phyloP scores from a whole-genome alignment of 53 echinoderm and acorn worm genomes.

The Patiria pectinifera region DNA sequence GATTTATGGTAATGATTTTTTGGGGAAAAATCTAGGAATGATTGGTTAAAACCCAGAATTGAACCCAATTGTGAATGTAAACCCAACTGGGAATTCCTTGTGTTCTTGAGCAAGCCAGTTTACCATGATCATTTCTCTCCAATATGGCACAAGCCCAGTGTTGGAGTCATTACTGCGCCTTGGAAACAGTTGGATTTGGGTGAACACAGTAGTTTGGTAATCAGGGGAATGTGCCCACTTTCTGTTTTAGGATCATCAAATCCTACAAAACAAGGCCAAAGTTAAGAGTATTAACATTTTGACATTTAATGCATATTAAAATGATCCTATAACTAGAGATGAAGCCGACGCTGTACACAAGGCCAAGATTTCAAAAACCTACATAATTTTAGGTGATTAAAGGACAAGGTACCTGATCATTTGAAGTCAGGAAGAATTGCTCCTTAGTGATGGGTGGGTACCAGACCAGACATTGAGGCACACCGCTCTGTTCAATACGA shows the following conservation, averaged over 20 bases:
- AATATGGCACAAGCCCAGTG: not conserved
- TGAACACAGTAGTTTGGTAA: no score
- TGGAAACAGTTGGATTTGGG: no score
- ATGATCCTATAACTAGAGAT: no score
- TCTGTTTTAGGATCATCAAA: no score
- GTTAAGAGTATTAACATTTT: no score
- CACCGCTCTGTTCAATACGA: slow-evolving; percentile 94
- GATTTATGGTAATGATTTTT: no score
- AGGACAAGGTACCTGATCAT: slow-evolving; percentile 83
- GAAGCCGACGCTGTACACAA: no score
- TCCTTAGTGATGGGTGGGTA: slow-evolving; percentile 99
- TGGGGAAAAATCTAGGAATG: no score
- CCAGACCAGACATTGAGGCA: slow-evolving; percentile 94
- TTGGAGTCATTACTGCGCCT: no score
- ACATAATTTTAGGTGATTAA: not conserved
- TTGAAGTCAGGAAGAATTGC: slow-evolving; percentile 92
- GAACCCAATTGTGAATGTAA: not conserved
- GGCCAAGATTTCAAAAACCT: not conserved
- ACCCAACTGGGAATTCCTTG: not conserved
- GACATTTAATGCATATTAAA: no score
- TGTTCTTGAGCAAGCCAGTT: not conserved
- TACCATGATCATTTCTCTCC: not conserved
- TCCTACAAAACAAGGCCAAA: no score
- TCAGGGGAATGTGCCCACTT: no score
- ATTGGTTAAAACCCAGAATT: not conserved